A percentile compares a stretch with the other conserved stretches of the same genome.
These are phyloP conservation scores for Seira ritae DNA, from an alignment of 2,888 invertebrate genomes.

Conservation along the genomic window DNA sequence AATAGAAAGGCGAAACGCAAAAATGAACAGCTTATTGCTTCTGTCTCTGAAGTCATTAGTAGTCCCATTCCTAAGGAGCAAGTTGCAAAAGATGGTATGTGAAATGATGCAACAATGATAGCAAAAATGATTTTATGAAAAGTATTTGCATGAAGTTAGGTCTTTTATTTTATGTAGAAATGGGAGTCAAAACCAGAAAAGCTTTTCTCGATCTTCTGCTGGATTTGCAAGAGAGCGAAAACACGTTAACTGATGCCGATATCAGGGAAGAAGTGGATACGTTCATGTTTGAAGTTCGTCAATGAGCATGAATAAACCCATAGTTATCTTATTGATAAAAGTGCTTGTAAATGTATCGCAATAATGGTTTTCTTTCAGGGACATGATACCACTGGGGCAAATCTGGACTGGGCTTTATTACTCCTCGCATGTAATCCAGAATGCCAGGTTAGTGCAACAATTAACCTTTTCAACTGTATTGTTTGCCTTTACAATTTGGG, in stretches of 20 bases:
- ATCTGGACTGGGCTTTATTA: slow-evolving; percentile 48
- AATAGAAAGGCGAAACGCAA: slow-evolving; percentile 26
- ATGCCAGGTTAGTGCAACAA: slow-evolving; percentile 62
- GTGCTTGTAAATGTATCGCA: not conserved
- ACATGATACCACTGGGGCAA: slow-evolving; percentile 63
- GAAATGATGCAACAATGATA: not conserved
- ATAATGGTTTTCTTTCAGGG: slow-evolving; percentile 48
- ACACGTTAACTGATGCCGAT: slow-evolving; percentile 83
- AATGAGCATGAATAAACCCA: not conserved
- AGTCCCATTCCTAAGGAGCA: too few species aligned
- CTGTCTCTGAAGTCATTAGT: not conserved
- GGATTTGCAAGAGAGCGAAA: slow-evolving; percentile 77
- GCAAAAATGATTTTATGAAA: too few species aligned
- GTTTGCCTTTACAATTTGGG: too few species aligned
- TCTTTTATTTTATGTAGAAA: too few species aligned
- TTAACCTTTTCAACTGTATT: too few species aligned
- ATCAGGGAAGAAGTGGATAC: slow-evolving; percentile 84
- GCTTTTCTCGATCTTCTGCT: slow-evolving; percentile 79
- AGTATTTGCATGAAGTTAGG: too few species aligned
- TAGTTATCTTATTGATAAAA: not conserved
- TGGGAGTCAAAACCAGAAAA: slow-evolving; percentile 71
- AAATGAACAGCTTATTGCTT: not conserved
- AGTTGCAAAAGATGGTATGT: not conserved
- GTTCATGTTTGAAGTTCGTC: slow-evolving; percentile 83
- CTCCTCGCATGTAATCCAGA: slow-evolving; percentile 40